Base-by-base conservation (phyloP, 2,888 invertebrate genomes). In the Thymelicus sylvestris region DNA sequence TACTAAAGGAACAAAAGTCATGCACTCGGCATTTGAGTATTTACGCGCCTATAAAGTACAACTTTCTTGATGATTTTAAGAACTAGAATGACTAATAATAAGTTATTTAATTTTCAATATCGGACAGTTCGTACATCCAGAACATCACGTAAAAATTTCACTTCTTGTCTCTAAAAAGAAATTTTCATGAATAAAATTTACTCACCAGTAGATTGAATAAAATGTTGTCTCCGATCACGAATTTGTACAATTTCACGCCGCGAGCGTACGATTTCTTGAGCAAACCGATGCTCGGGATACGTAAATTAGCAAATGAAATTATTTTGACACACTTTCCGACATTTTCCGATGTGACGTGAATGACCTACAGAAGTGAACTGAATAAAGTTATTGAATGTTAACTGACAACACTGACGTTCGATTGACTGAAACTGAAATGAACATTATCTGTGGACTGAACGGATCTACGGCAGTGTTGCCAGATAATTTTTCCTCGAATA, bases 291-390 rank as follows among this genome's bases (percentile, higher is more conserved):
- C 77, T 78, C 77, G 79, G 78, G 75, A 77, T 76, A 77, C 75
- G 80, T 77, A 76, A 82, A 80, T 80, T 83, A 79, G 80, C 79
- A 84, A 86, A 82, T 80, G 65, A 81, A 79, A 80, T 80, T 78
- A 82, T 79, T 81, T 78, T 82, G 81, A 86, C 86, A 86, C 86
- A 86, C 84, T 85, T 80, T 82, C 83, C 82, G 81, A 86, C 90
- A 91, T 92, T 86, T 89, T 88, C 80, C 79, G 47, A 81, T 77
- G 75, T 79, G 82, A 78, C 75, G 69, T 71, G 69, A 71, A 67
- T 72, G 65, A 55, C 4, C 59, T n/a, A 59, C 59, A 39, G n/a
- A 38, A 7, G n/a, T 12, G 59, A 31, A 31, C 31, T 31, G 31
- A 31, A 31, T 31, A 31, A 31, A 38, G 12, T 44, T 12, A 44